Evolutionary conservation across 2,888 invertebrate species (phyloP).

Genomic region (Scaptomyza tumidula): DNA sequence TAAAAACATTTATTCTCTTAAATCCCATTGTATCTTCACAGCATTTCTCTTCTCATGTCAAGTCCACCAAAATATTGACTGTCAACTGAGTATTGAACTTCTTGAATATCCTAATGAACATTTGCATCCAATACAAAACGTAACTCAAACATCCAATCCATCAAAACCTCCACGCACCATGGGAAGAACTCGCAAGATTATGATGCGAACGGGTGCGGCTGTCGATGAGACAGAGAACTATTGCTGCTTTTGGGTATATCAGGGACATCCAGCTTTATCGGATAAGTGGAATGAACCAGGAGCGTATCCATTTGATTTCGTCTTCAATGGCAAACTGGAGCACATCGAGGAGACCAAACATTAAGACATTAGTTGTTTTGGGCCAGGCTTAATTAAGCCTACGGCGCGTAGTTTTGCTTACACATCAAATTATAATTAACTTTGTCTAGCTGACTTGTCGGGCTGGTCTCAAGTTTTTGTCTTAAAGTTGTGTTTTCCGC

Average conservation of each 20-base stretch:
- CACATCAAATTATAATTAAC: slow-evolving; percentile 75
- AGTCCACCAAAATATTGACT: neutral
- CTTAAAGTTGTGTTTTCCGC: slow-evolving; percentile 30
- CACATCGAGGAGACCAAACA: slow-evolving; percentile 1
- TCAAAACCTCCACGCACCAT: neutral
- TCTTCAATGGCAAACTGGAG: slow-evolving; percentile 38
- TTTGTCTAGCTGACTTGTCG: slow-evolving; percentile 51
- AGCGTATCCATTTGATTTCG: slow-evolving; percentile 43
- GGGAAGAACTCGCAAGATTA: slow-evolving; percentile 44
- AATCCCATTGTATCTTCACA: neutral
- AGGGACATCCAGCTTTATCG: slow-evolving; percentile 36
- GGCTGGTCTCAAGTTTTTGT: slow-evolving; percentile 25
- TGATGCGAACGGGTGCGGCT: neutral
- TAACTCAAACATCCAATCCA: neutral
- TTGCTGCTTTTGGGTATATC: slow-evolving; percentile 62
- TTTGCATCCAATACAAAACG: neutral
- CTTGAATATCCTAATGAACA: slow-evolving; percentile 28
- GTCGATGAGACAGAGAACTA: slow-evolving; percentile 30
- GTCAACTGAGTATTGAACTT: slow-evolving; percentile 2
- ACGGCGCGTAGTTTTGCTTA: slow-evolving; percentile 44
- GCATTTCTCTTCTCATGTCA: slow-evolving; percentile 2
- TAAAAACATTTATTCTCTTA: neutral
- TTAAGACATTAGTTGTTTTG: slow-evolving; percentile 14
- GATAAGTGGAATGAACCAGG: slow-evolving; percentile 17
- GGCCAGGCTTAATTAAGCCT: slow-evolving; percentile 51